These are phyloP conservation scores for Ambastaia sidthimunki DNA, from an alignment of 2,797 vertebrate genomes.

Conservation along the genomic window DNA sequence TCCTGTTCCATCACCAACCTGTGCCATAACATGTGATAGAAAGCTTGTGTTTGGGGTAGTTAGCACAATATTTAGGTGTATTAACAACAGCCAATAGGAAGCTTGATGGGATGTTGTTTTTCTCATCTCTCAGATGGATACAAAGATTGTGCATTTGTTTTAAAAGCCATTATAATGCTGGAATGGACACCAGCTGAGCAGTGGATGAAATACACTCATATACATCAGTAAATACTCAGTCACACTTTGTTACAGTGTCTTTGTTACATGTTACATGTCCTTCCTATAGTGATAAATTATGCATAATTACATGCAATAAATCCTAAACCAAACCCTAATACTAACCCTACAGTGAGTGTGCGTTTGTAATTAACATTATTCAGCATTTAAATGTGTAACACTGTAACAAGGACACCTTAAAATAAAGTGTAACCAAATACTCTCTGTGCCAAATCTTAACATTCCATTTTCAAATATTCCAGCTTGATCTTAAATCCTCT, in stretches of 20 bases:
- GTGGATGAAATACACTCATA: conserved; percentile 6
- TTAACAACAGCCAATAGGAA: neutral
- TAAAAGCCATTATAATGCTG: conserved; percentile 20
- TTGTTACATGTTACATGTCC: no score
- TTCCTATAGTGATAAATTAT: no score
- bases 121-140: neutral
- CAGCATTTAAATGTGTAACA: no score
- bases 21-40: conserved; percentile 20
- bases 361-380: no score
- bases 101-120: neutral
- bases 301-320: no score
- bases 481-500: neutral
- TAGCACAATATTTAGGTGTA: conserved; percentile 6
- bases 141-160: neutral
- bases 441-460: conserved; percentile 51
- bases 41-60: conserved; percentile 25
- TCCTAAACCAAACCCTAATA: no score
- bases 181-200: neutral
- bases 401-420: no score
- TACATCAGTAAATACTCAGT: no score
- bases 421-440: neutral
- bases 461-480: conserved; percentile 25
- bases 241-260: no score
- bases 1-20: conserved; percentile 21
- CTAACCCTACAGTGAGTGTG: no score